phyloP scores from a whole-genome alignment of 1,140 invertebrate species.

The Heterodera carotae region DNA sequence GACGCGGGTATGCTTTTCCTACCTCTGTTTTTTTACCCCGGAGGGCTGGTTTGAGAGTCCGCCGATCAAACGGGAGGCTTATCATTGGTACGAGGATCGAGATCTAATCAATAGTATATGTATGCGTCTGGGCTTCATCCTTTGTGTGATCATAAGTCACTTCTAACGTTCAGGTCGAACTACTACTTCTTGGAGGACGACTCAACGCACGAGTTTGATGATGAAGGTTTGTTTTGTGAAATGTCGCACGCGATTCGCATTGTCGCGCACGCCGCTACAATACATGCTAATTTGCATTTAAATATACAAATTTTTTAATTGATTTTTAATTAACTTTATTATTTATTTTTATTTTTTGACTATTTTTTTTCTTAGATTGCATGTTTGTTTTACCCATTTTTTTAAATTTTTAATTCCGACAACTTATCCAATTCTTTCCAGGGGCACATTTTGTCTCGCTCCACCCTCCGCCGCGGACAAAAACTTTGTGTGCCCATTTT shows the following conservation, averaged over 20 bases:
- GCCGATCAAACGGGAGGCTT: no score
- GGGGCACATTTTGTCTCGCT: not conserved
- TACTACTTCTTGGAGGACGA: constrained; percentile 64
- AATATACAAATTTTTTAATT: no score
- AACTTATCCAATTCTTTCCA: no score
- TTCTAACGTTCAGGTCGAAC: constrained; percentile 45
- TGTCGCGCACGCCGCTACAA: no score
- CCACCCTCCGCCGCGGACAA: no score
- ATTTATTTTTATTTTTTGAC: not conserved
- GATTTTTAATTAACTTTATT: not conserved
- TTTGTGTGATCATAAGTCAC: not conserved
- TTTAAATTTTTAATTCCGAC: not conserved
- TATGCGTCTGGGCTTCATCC: no score
- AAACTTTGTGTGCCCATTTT: no score
- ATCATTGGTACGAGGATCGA: no score
- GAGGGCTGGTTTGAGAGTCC: no score
- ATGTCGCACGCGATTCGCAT: constrained; percentile 30
- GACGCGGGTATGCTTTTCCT: constrained; percentile 30
- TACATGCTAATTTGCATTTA: not conserved
- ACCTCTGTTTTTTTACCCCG: no score
- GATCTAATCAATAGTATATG: no score
- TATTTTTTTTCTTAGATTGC: not conserved
- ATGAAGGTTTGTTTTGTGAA: constrained; percentile 49
- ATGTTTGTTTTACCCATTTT: not conserved
- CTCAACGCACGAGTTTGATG: constrained; percentile 61